These are phyloP conservation scores for Microcaecilia unicolor DNA, from an alignment of 2,797 vertebrate genomes.

Conservation along the genomic window DNA sequence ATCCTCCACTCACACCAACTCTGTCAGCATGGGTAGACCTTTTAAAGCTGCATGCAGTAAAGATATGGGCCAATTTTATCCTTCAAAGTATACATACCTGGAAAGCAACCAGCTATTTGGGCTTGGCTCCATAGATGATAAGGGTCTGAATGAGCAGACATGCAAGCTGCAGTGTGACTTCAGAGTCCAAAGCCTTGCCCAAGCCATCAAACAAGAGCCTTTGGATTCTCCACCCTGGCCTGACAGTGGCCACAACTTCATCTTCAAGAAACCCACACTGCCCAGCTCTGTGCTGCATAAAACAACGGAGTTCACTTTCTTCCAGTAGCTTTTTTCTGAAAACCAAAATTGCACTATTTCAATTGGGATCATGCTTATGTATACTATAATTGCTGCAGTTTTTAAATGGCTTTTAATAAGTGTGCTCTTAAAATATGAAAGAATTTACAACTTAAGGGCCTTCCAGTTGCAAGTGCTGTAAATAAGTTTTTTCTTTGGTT, in stretches of 20 bases:
- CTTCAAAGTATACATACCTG: slow-evolving; percentile 55
- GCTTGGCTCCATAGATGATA: slow-evolving; percentile 43
- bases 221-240: slow-evolving; percentile 74
- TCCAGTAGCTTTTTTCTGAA: slow-evolving; percentile 33
- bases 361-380: slow-evolving; percentile 27
- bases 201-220: slow-evolving; percentile 83
- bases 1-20: slow-evolving; percentile 27
- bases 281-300: slow-evolving; percentile 62
- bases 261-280: slow-evolving; percentile 57
- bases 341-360: slow-evolving; percentile 41
- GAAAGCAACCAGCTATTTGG: slow-evolving; percentile 57
- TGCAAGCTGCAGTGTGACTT: slow-evolving; percentile 62
- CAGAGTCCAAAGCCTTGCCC: slow-evolving; percentile 65
- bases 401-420: too few species aligned
- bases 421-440: too few species aligned
- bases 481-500: too few species aligned
- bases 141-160: slow-evolving; percentile 49
- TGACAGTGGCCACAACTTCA: slow-evolving; percentile 37
- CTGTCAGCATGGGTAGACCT: slow-evolving; percentile 31
- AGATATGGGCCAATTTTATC: slow-evolving; percentile 47
- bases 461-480: too few species aligned
- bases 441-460: too few species aligned
- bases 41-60: slow-evolving; percentile 59
- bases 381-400: too few species aligned
- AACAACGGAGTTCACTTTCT: slow-evolving; percentile 42